phyloP scores from a whole-genome alignment of 2,797 vertebrate species.

The Gobionotothen gibberifrons region DNA sequence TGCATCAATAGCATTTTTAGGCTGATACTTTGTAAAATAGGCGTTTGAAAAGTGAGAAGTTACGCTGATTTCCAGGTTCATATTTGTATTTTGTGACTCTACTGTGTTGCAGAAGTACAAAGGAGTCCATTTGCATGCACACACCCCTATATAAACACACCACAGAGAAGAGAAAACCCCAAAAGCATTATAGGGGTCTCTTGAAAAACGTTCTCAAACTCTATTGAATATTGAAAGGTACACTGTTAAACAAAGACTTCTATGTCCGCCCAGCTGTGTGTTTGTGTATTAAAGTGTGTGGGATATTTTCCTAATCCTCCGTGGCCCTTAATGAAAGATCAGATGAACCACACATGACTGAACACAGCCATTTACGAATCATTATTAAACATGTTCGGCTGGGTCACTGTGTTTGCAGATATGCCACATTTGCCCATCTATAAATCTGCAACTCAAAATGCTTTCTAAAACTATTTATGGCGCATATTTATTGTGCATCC shows the following conservation, averaged over 20 bases:
- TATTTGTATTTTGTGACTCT: too few relatives aligned
- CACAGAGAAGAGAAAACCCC: too few relatives aligned
- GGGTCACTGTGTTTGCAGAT: not conserved
- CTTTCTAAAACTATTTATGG: conserved; percentile 16
- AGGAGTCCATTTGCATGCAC: too few relatives aligned
- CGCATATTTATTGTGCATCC: conserved; percentile 20
- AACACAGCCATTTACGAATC: not conserved
- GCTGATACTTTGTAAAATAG: conserved; percentile 14
- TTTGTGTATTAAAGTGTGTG: not conserved
- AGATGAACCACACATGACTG: not conserved
- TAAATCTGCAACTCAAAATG: conserved; percentile 29
- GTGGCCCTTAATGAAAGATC: not conserved
- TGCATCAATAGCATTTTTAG: conserved; percentile 39
- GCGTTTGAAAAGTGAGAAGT: not conserved
- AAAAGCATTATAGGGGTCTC: too few relatives aligned
- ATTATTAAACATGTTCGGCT: conserved; percentile 3
- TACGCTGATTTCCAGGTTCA: too few relatives aligned
- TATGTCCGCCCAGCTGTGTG: too few relatives aligned
- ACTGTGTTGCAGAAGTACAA: too few relatives aligned
- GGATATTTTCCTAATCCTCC: too few relatives aligned
- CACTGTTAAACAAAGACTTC: not conserved
- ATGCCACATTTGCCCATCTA: not conserved
- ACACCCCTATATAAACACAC: too few relatives aligned
- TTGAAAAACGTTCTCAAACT: not conserved
- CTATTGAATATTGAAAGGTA: not conserved